These are phyloP conservation scores for Centropus bengalensis DNA, from an alignment of 2,113 vertebrate species.

Conservation along the genomic window DNA sequence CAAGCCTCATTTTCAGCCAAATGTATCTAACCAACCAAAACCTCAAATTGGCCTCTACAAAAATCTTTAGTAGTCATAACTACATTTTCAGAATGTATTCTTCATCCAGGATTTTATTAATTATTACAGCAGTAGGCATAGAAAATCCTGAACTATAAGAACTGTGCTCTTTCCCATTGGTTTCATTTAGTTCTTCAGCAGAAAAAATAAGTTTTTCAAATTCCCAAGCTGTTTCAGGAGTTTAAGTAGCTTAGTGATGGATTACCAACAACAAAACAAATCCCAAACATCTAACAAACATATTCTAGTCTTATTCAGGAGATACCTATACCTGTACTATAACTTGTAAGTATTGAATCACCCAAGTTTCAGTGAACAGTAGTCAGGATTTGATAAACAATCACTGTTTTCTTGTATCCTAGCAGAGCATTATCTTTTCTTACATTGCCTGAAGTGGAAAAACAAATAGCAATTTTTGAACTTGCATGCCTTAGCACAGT, in stretches of 20 bases:
- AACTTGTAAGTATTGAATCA: not conserved
- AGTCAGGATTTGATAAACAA: not conserved
- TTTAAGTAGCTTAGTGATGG: not conserved
- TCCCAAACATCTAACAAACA: not conserved
- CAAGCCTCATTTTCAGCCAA: not conserved
- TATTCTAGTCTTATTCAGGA: not conserved
- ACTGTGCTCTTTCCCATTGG: not conserved
- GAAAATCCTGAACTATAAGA: not conserved
- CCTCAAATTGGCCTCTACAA: not conserved
- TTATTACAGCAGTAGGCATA: not conserved
- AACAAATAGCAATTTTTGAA: not conserved
- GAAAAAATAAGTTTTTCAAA: not conserved
- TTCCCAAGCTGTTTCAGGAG: not conserved
- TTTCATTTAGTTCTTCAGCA: not conserved
- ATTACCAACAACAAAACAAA: not conserved
- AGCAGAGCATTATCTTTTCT: not conserved
- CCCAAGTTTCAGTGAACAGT: not conserved
- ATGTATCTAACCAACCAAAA: not conserved
- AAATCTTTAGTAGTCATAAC: not conserved
- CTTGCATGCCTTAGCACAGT: not conserved
- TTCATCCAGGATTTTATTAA: not conserved
- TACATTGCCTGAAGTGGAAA: not conserved
- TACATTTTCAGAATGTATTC: not conserved
- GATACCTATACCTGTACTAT: not conserved
- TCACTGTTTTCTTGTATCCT: not conserved